Evolutionary conservation across 1,140 invertebrate species (phyloP).

Genomic region (Lepidurus arcticus): DNA sequence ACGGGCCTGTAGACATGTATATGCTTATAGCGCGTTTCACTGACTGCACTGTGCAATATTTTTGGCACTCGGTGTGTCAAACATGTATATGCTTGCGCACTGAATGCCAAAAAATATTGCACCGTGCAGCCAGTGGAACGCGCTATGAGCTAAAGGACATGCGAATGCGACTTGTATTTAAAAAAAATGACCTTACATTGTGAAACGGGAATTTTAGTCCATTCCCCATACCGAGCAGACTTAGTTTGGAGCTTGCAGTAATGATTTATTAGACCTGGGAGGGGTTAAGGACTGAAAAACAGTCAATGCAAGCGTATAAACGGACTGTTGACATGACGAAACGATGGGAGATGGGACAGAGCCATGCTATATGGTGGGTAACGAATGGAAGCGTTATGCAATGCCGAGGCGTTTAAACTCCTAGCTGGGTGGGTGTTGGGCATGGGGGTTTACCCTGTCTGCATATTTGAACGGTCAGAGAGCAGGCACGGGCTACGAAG

Average conservation of each 20-base stretch:
- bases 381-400: background rate
- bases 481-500: background rate
- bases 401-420: background rate
- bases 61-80: too few relatives aligned
- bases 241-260: background rate
- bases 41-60: too few relatives aligned
- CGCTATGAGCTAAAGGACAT: too few relatives aligned
- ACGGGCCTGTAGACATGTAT: too few relatives aligned
- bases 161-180: too few relatives aligned
- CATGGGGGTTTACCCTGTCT: background rate
- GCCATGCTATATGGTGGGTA: constrained; percentile 7
- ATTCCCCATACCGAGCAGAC: background rate
- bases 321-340: constrained; percentile 9
- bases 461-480: constrained; percentile 2
- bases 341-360: background rate
- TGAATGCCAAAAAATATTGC: too few relatives aligned
- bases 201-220: background rate
- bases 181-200: background rate
- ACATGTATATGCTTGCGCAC: too few relatives aligned
- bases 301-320: background rate
- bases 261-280: constrained; percentile 14
- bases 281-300: constrained; percentile 2
- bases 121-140: too few relatives aligned
- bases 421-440: background rate
- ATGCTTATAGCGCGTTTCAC: too few relatives aligned